Base-by-base conservation (phyloP, 2,888 invertebrate genomes). In the Macrophya annulata region DNA sequence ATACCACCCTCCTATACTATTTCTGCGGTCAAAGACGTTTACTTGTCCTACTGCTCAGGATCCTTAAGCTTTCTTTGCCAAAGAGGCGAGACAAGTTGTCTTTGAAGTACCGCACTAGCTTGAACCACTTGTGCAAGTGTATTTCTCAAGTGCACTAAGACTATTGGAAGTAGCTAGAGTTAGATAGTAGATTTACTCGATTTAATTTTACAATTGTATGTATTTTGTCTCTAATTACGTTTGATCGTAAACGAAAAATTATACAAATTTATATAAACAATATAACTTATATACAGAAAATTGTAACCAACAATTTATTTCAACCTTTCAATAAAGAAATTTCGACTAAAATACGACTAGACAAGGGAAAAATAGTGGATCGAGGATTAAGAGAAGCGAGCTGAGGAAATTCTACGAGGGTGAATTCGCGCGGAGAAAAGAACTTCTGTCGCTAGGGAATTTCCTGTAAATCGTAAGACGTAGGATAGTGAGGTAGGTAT, bases 21-120 rank as follows among this genome's bases (percentile, higher is more conserved):
- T 68, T 17, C 68, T 68, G 77, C 72, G 79, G 76, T 86, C 40
- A 59, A 68, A 85, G 62, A 74, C 74, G 72, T 55, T 85, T 82
- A 48, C 85, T 68, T 48, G 79, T 71, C 82, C 45, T 31, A 43
- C 45, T 59, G 25, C 62, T 81, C 48, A 51, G 31, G n/a, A 55
- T 37, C 77, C 77, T 77, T 17, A 37, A 77, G 55, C 31, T 77
- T 77, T 77, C 77, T 77, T 55, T 51, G 48, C 43, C 43, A 62
- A 77, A 65, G 65, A 59, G 48, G 74, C n/a, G 85, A 74, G 82
- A 65, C 84, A 82, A 87, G 81, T 86, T 17, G 89, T 71, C 74
- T 55, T 74, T 79, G 71, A 55, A 72, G 85, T 85, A 21, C 51
- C 2, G 40, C 74, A 83, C 59, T 62, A 83, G 31, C 40, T 37